Evolutionary conservation across 2,888 invertebrate genomes (phyloP).

Genomic region (Mesochorus sp.): DNA sequence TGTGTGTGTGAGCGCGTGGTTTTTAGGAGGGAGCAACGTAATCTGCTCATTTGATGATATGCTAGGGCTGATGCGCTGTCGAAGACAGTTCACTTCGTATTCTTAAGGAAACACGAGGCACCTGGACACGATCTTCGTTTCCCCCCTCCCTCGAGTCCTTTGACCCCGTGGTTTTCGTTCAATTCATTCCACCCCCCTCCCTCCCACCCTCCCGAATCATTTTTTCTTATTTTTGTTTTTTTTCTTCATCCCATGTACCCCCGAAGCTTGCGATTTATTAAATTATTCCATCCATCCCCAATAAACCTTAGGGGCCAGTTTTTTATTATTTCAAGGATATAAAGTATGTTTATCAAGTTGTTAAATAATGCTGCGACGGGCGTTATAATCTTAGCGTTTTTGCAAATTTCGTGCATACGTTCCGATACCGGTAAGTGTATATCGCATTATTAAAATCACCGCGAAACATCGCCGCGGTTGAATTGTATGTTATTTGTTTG

Average conservation of each 20-base stretch:
- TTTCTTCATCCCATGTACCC: not conserved
- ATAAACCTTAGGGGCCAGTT: not conserved
- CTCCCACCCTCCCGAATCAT: not conserved
- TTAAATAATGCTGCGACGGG: not conserved
- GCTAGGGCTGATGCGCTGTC: conserved; percentile 66
- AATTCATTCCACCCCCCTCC: too few species aligned
- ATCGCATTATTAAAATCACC: not conserved
- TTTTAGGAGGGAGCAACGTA: conserved; percentile 67
- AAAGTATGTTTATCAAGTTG: conserved; percentile 13
- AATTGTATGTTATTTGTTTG: too few species aligned
- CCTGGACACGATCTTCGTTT: conserved; percentile 16
- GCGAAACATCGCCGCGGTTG: too few species aligned
- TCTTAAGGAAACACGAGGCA: conserved; percentile 58
- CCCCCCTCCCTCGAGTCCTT: too few species aligned
- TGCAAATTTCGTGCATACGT: not conserved
- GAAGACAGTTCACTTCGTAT: conserved; percentile 71
- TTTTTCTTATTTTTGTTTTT: not conserved
- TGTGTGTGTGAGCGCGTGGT: conserved; percentile 60
- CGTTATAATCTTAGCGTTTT: conserved; percentile 16
- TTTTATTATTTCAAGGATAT: not conserved
- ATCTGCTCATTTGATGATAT: conserved; percentile 75
- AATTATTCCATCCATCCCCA: not conserved
- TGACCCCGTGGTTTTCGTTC: too few species aligned
- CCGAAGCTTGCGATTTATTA: not conserved
- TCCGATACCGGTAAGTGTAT: conserved; percentile 36